These are phyloP conservation scores for Siderastrea radians DNA, from an alignment of 92 coral and sea anemone genomes.

Conservation along the genomic window DNA sequence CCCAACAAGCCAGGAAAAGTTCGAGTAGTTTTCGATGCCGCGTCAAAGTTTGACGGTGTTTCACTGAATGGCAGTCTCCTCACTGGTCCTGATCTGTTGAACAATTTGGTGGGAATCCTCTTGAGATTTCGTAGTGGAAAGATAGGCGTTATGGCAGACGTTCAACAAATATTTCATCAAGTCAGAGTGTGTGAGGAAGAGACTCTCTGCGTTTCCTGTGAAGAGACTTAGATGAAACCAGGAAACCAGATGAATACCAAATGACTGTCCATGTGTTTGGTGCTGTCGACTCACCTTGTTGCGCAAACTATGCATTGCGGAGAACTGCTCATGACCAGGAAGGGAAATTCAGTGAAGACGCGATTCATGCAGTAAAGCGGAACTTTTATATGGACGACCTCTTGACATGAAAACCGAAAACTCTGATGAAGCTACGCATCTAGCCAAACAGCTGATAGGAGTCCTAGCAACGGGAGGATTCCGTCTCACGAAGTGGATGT, in stretches of 20 bases:
- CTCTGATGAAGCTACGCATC: constrained; percentile 29
- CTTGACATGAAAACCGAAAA: constrained; percentile 34
- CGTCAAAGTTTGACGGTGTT: constrained; percentile 48
- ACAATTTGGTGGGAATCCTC: constrained; percentile 68
- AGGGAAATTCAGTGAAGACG: no score
- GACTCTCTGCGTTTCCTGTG: no score
- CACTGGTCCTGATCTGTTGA: constrained; percentile 57
- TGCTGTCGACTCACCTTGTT: no score
- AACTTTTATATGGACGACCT: constrained; percentile 66
- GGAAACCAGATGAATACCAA: no score
- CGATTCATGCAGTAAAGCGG: no score
- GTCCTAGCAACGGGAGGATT: constrained; percentile 38
- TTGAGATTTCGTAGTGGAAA: constrained; percentile 51
- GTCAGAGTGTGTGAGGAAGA: constrained; percentile 51
- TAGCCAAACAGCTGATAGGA: constrained; percentile 21
- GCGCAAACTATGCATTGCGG: no score
- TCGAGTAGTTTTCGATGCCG: constrained; percentile 76
- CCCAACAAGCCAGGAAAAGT: constrained; percentile 69
- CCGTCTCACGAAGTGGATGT: constrained; percentile 27
- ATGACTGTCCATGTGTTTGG: no score
- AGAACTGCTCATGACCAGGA: no score
- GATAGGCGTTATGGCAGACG: constrained; percentile 57
- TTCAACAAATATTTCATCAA: constrained; percentile 67
- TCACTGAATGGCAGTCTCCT: constrained; percentile 55
- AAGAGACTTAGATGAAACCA: no score